Evolutionary conservation across 2,888 invertebrate genomes (phyloP).

Genomic region (Ganaspis brasiliensis): DNA sequence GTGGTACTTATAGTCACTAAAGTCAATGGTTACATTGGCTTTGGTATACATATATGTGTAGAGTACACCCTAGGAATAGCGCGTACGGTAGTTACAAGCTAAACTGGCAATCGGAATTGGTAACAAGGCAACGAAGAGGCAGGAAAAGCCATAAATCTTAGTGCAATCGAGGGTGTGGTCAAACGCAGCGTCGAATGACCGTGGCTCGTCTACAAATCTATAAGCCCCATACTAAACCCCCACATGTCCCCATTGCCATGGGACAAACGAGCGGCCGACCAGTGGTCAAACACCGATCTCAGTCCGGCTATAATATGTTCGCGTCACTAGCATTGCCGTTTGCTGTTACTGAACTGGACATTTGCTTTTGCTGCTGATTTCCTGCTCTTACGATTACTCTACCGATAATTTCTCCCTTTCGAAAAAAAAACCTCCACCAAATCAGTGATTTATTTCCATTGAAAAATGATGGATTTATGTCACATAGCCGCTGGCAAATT

Average conservation of each 20-base stretch:
- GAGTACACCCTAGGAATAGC: constrained; percentile 2
- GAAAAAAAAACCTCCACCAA: constrained; percentile 52
- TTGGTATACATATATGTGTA: not conserved
- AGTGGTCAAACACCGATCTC: constrained; percentile 72
- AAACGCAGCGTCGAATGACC: constrained; percentile 74
- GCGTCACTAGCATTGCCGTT: constrained; percentile 75
- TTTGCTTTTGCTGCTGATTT: constrained; percentile 46
- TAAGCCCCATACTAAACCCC: constrained; percentile 64
- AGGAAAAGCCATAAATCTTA: constrained; percentile 76
- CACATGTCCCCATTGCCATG: constrained; percentile 52
- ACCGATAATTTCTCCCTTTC: constrained; percentile 55
- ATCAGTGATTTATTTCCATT: constrained; percentile 57
- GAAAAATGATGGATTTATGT: constrained; percentile 40
- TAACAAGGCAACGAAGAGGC: constrained; percentile 70
- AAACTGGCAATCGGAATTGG: constrained; percentile 75
- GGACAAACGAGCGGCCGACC: constrained; percentile 71
- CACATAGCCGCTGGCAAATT: constrained; percentile 52
- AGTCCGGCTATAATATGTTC: constrained; percentile 73
- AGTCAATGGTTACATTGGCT: constrained; percentile 1
- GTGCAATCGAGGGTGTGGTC: constrained; percentile 79
- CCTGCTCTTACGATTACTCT: constrained; percentile 41
- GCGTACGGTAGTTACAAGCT: constrained; percentile 70
- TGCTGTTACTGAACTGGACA: constrained; percentile 64
- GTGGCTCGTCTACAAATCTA: constrained; percentile 74
- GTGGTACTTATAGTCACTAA: constrained; percentile 32